Conservation (phyloP, 2,797 vertebrate genomes). For the Distichodus sexfasciatus region DNA sequence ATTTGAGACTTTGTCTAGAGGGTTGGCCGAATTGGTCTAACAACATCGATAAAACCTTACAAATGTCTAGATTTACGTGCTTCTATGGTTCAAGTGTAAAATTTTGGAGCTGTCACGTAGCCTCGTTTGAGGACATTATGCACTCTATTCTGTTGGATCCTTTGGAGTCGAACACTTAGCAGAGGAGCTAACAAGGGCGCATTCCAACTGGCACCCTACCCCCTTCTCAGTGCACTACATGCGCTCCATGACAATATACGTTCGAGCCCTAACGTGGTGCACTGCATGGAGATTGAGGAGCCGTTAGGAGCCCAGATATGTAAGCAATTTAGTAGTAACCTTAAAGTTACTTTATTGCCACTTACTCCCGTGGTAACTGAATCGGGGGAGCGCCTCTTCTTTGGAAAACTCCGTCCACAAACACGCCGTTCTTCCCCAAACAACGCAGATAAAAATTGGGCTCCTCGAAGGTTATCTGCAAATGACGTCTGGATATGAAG, state of each 20-base stretch:
- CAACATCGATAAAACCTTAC: too few species aligned
- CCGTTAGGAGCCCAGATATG: not conserved
- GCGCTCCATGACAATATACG: too few species aligned
- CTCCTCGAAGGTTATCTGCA: slow-evolving; percentile 89
- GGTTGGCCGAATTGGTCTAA: too few species aligned
- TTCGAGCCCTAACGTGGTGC: too few species aligned
- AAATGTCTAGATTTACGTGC: not conserved
- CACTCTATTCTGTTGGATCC: too few species aligned
- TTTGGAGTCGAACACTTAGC: too few species aligned
- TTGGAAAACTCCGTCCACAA: slow-evolving; percentile 97
- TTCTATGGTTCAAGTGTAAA: not conserved
- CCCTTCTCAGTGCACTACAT: too few species aligned
- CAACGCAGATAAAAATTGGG: slow-evolving; percentile 89
- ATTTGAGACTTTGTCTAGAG: too few species aligned
- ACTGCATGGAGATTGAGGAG: not conserved
- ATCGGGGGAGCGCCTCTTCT: slow-evolving; percentile 88
- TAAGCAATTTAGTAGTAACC: not conserved
- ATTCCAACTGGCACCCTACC: too few species aligned
- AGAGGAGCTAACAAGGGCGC: too few species aligned
- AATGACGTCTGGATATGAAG: slow-evolving; percentile 94
- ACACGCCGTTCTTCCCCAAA: slow-evolving; percentile 96
- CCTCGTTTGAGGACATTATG: too few species aligned
- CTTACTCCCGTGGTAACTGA: slow-evolving; percentile 91
- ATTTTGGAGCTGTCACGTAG: too few species aligned
- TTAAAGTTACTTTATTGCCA: slow-evolving; percentile 37